These are phyloP conservation scores for Salminus brasiliensis DNA, from an alignment of 2,113 vertebrate genomes.

Conservation along the genomic window DNA sequence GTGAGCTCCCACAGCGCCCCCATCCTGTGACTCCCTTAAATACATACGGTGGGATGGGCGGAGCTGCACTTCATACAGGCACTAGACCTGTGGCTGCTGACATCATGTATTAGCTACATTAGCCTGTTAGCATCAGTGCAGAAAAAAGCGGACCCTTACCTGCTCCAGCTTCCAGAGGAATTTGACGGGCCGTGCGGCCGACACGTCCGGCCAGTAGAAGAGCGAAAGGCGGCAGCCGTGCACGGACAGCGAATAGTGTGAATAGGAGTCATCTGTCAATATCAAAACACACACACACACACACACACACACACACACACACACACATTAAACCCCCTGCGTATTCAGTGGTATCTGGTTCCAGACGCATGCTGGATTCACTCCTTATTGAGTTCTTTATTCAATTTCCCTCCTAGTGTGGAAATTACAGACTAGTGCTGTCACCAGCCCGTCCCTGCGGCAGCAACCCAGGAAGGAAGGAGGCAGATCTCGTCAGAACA, in stretches of 20 bases:
- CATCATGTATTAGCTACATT: too few species aligned
- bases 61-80: too few species aligned
- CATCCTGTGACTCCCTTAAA: too few species aligned
- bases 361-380: background rate
- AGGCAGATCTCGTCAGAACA: background rate
- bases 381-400: background rate
- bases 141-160: conserved; percentile 70
- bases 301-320: background rate
- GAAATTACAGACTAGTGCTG: background rate
- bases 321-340: too few species aligned
- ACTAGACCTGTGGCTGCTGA: too few species aligned
- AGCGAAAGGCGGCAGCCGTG: conserved; percentile 95
- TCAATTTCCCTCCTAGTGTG: background rate
- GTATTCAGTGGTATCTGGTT: background rate
- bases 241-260: conserved; percentile 92
- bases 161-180: conserved; percentile 99
- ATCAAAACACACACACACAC: conserved; percentile 6
- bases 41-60: too few species aligned
- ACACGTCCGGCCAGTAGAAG: conserved; percentile 94
- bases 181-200: conserved; percentile 91
- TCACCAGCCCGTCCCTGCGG: background rate
- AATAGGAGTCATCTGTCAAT: conserved; percentile 89
- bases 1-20: too few species aligned
- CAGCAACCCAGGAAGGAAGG: background rate
- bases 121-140: conserved; percentile 1